A percentile compares a stretch with the other conserved stretches of the same genome.
Evolutionary conservation across 2,113 vertebrate species (phyloP).

Genomic region (Tamias sibiricus): DNA sequence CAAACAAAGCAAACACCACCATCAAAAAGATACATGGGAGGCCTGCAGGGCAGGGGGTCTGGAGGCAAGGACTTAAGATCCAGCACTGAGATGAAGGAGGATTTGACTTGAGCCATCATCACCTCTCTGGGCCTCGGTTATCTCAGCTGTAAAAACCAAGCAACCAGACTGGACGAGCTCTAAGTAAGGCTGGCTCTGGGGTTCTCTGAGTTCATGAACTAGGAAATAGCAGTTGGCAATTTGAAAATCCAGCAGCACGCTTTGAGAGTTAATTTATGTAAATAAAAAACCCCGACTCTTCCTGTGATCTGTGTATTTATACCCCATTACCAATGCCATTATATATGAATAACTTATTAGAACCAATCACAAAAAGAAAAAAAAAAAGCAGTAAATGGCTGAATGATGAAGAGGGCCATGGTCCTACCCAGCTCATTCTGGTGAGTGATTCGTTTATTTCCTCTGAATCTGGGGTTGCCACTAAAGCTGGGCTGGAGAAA

Average conservation of each 20-base stretch:
- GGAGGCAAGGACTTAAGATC: neutral
- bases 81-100: fast-evolving
- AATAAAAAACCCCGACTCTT: neutral
- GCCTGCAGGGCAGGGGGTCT: neutral
- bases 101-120: neutral
- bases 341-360: conserved; percentile 35
- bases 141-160: neutral
- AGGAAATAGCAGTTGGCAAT: neutral
- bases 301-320: conserved; percentile 41
- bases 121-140: neutral
- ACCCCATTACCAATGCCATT: conserved; percentile 15
- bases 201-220: neutral
- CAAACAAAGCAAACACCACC: neutral
- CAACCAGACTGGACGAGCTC: fast-evolving
- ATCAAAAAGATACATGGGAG: neutral
- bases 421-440: conserved; percentile 26
- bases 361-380: neutral
- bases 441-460: conserved; percentile 61
- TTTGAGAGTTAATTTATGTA: conserved; percentile 46
- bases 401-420: neutral
- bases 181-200: neutral
- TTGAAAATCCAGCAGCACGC: neutral
- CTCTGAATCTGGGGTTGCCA: conserved; percentile 12
- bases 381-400: neutral
- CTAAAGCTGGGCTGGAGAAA: conserved; percentile 45